Percentiles rank a stretch among this genome's conserved stretches.
phyloP scores from a whole-genome alignment of 2,797 vertebrate genomes.

The Cossypha niveicapilla region DNA sequence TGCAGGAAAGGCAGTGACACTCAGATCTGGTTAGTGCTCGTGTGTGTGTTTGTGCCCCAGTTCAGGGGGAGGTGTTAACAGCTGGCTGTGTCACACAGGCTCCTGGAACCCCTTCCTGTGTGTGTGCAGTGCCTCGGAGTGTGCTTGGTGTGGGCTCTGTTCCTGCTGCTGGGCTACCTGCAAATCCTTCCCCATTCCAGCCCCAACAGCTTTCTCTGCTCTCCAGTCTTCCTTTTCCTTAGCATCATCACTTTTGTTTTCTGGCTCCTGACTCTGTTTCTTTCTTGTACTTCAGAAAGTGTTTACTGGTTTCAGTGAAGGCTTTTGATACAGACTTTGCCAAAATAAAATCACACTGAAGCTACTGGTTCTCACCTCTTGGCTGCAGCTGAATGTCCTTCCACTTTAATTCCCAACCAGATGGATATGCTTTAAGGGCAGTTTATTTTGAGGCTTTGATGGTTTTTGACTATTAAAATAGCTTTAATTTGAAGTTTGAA shows the following conservation, averaged over 20 bases:
- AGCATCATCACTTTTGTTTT: rapidly evolving
- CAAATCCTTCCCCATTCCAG: neutral
- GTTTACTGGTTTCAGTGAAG: neutral
- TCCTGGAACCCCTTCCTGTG: neutral
- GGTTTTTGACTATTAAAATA: neutral
- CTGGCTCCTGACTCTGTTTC: neutral
- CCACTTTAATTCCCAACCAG: neutral
- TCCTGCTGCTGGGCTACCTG: neutral
- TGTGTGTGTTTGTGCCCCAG: neutral
- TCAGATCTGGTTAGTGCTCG: neutral
- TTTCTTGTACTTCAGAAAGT: neutral
- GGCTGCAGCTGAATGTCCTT: neutral
- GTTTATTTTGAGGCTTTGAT: neutral
- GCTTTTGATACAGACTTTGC: neutral
- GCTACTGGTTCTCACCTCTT: neutral
- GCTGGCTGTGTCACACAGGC: neutral
- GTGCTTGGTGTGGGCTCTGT: neutral
- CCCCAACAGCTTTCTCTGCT: neutral
- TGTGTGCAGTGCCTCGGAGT: rapidly evolving
- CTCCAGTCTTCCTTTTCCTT: neutral
- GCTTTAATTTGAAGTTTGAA: neutral
- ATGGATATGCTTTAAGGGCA: neutral
- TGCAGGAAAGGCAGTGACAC: neutral
- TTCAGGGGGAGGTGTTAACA: neutral
- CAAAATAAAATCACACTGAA: neutral